A percentile compares a stretch with the other conserved stretches of the same genome.
phyloP scores from a whole-genome alignment of 1,140 invertebrate genomes.

The Zaprionus capensis region DNA sequence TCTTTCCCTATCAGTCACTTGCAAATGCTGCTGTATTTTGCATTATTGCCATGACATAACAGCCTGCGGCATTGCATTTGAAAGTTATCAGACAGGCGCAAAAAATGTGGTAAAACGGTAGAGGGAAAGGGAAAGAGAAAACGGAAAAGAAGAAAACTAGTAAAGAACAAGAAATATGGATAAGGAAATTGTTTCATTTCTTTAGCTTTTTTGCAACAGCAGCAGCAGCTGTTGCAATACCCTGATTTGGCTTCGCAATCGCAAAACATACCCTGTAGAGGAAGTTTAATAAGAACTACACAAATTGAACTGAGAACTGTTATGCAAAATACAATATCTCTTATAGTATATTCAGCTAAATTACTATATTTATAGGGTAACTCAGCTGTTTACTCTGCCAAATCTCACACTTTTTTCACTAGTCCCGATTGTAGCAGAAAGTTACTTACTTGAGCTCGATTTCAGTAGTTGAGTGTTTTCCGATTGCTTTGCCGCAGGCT shows the following conservation, averaged over 20 bases:
- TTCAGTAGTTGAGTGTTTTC: conserved; percentile 76
- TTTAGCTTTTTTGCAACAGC: conserved; percentile 11
- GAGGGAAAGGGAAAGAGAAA: conserved; percentile 4
- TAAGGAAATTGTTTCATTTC: conserved; percentile 46
- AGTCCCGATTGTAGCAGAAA: conserved; percentile 48
- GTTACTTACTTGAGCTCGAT: conserved; percentile 80
- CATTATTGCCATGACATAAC: conserved; percentile 79
- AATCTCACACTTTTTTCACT: not conserved
- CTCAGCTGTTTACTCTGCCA: not conserved
- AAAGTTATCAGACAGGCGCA: conserved; percentile 69
- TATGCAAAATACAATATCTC: no score
- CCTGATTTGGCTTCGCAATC: conserved; percentile 13
- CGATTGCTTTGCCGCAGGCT: conserved; percentile 60
- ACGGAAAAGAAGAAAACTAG: conserved; percentile 31
- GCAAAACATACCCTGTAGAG: conserved; percentile 21
- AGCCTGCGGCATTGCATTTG: conserved; percentile 81
- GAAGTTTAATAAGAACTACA: not conserved
- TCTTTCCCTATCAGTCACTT: not conserved
- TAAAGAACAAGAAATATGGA: conserved; percentile 50
- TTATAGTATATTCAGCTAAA: no score
- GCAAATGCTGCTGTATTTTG: conserved; percentile 63
- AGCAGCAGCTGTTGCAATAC: conserved; percentile 46
- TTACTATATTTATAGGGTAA: conserved; percentile 2
- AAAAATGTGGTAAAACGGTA: conserved; percentile 23
- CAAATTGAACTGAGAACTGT: no score